Evolutionary conservation across 2,797 vertebrate genomes (phyloP).

Genomic region (Helicolenus hilgendorfi): DNA sequence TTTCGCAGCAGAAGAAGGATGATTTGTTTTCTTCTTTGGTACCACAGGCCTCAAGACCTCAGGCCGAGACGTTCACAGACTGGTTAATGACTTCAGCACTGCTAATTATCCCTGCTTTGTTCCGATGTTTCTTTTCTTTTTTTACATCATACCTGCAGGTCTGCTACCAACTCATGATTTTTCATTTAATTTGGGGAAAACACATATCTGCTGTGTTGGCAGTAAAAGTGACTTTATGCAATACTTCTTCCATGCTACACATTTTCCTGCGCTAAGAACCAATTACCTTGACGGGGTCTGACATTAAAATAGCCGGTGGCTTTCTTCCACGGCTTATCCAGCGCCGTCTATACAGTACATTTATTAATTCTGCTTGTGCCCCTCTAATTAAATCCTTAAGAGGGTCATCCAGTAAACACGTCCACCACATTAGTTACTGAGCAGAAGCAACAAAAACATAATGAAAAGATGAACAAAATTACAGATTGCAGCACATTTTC

Average conservation of each 20-base stretch:
- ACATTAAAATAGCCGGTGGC: not conserved
- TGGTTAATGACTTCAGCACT: constrained; percentile 29
- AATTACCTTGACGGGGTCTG: constrained; percentile 6
- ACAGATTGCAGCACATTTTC: constrained; percentile 39
- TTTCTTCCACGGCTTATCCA: not conserved
- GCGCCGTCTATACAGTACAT: not conserved
- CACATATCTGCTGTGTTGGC: constrained; percentile 20
- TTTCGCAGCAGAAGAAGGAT: constrained; percentile 20
- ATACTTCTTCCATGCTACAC: not conserved
- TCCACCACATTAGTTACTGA: not conserved
- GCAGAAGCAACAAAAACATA: constrained; percentile 13
- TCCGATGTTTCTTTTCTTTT: not conserved
- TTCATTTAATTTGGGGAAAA: constrained; percentile 30
- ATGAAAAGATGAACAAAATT: not conserved
- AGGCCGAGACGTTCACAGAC: constrained; percentile 14
- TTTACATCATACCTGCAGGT: not conserved
- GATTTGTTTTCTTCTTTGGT: constrained; percentile 62
- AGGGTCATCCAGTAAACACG: not conserved
- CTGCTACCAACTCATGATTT: constrained; percentile 1
- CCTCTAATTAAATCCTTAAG: not conserved
- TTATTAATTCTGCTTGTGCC: constrained; percentile 12
- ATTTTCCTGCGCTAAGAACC: not conserved
- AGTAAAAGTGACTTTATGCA: constrained; percentile 27
- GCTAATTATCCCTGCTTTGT: constrained; percentile 38
- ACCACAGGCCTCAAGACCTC: not conserved